Evolutionary conservation across 2,113 vertebrate species (phyloP), one percentile per base, ranked within the genome.

Genomic region (Carassius auratus): DNA sequence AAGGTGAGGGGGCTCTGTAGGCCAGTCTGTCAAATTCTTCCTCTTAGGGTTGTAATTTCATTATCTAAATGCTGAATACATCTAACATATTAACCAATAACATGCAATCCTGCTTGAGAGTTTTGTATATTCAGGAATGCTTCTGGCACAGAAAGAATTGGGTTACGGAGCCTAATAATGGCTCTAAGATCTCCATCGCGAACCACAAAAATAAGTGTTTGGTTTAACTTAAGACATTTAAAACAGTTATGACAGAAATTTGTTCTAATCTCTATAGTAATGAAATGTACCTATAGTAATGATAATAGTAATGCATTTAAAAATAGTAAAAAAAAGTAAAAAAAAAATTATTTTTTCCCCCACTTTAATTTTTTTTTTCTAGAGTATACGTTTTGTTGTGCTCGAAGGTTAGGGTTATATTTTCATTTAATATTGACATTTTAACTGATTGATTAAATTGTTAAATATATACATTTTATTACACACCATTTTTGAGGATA

Each of bases 1-100:
- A 88, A 98, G 98, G 98, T 99, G 93, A 94, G 90, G 1, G n/a
- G 30, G 17, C 7, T 45, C 38, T 77, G n/a, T 1, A 59, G 7
- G 3, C n/a, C 17, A 13, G 12, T 23, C 14, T 17, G 42, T 26
- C 78, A 64, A 10, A 26, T 64, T 80, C 3, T 26, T 15, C 2
- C 21, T 64, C 4, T 80, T 9, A 45, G 12, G 1, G 21, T 42
- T 23, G 10, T 5, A 12, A 42, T 48, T 21, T 74, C 38, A 48
- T 45, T 74, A 75, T 48, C 64, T 30, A 26, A 68, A 26, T 68
- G 13, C 26, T 33, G 13, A 7, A 66, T 66, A 66, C 13, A 62
- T n/a, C 61, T 23, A 62, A 23, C 61, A 68, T 7, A 33, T 68
- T 26, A 30, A 64, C 10, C 61, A 68, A 68, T 68, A 33, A 68